Conservation (phyloP, 2,797 vertebrate genomes). For the Microctenopoma steveboyesi region DNA sequence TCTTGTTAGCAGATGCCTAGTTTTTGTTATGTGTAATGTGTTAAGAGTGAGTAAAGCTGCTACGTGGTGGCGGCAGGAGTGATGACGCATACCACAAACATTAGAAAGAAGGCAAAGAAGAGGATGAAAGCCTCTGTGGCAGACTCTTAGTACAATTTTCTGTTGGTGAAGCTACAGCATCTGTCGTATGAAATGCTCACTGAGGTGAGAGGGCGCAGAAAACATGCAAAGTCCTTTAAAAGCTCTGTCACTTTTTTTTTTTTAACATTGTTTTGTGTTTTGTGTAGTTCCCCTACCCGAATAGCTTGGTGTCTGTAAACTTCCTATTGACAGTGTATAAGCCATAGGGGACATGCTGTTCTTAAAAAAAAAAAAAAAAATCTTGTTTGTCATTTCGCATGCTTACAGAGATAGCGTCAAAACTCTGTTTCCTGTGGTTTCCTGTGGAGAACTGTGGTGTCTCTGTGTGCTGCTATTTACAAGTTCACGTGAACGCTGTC, state of each 20-base stretch:
- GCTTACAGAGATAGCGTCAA: slow-evolving; percentile 74
- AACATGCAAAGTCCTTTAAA: slow-evolving; percentile 21
- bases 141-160: slow-evolving; percentile 1
- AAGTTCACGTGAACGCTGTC: slow-evolving; percentile 57
- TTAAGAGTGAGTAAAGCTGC: slow-evolving; percentile 10
- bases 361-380: slow-evolving; percentile 52
- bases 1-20: not conserved
- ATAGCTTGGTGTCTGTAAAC: slow-evolving; percentile 55
- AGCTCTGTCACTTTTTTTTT: slow-evolving; percentile 19
- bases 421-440: slow-evolving; percentile 83
- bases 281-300: slow-evolving; percentile 34
- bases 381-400: slow-evolving; percentile 69
- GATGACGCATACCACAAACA: slow-evolving; percentile 3
- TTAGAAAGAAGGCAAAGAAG: slow-evolving; percentile 20
- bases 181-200: slow-evolving; percentile 22
- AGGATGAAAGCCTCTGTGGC: slow-evolving; percentile 13
- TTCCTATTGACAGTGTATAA: slow-evolving; percentile 62
- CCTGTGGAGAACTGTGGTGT: slow-evolving; percentile 71
- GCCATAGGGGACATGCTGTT: slow-evolving; percentile 66
- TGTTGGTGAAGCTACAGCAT: not conserved
- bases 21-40: slow-evolving; percentile 2
- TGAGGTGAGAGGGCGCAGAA: slow-evolving; percentile 42
- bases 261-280: slow-evolving; percentile 28
- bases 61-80: not conserved
- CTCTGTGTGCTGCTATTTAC: slow-evolving; percentile 70